Base-by-base conservation (phyloP, 2,113 vertebrate species). In the Crotalus viridis region DNA sequence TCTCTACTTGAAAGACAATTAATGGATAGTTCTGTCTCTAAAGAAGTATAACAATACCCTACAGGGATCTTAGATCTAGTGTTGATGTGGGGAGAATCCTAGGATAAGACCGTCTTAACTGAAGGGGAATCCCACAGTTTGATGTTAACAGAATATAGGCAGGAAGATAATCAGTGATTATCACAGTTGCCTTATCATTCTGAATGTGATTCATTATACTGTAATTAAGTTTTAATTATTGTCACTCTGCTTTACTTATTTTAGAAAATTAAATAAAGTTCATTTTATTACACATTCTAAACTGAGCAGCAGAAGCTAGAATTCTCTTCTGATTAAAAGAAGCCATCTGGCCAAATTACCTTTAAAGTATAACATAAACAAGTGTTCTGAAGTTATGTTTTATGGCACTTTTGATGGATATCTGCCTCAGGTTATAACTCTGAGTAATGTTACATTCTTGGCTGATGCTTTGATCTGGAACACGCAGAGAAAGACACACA, bases 211-310 rank as follows among this genome's bases (percentile, higher is more conserved):
- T 97, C 95, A 97, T 97, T 97, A 97, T 92, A 95, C 52, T 95
- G 90, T 95, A 97, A 98, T 97, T 98, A 97, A 96, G 93, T 98
- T 98, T 97, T 97, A 97, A 98, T 98, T 98, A 96, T 97, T 92
- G 97, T 96, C 96, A 97, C 90, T 94, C 95, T 95, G 93, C 92
- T 98, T 97, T 97, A 95, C 96, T 96, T 97, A 96, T 96, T 98
- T 97, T 97, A 97, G 95, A 96, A 98, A 98, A 97, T 97, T 97
- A 98, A 98, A 97, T 97, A 98, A 98, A 97, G 96, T 97, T 97
- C 92, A 94, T 97, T 97, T 98, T 97, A 96, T 97, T 94, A 90
- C 94, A 96, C 93, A 93, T 3, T 0, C 94, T 96, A 97, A 97
- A 96, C 96, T 97, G 97, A 96, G 95, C 95, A 97, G 85, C 95